Percentiles rank a stretch among this genome's conserved stretches.
These are phyloP conservation scores for Chrysaora quinquecirrha DNA, from an alignment of 30 jellyfish, hydroid and myxozoan genomes.

Conservation along the genomic window DNA sequence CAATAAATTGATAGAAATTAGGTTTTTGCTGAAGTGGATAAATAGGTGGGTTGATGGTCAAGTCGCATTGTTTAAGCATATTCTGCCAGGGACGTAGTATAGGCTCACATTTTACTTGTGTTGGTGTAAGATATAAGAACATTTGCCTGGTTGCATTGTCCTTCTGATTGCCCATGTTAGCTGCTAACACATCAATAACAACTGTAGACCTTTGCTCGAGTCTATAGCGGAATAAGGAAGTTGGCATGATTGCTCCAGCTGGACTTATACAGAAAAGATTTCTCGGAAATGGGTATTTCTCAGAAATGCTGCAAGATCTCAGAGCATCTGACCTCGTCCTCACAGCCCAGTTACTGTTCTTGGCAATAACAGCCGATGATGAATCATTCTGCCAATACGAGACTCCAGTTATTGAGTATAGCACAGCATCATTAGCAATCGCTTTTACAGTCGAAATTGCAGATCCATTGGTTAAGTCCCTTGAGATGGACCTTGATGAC, in stretches of 20 bases:
- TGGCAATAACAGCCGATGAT: not conserved
- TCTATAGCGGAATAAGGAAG: not conserved
- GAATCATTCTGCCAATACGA: slow-evolving; percentile 15
- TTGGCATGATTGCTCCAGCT: not conserved
- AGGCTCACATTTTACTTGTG: not conserved
- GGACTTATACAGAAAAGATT: slow-evolving; percentile 35
- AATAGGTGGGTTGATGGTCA: not conserved
- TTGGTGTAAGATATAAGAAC: not conserved
- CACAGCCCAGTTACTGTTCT: slow-evolving; percentile 17
- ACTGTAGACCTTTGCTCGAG: not conserved
- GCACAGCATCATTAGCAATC: slow-evolving; percentile 22
- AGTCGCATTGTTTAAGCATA: not conserved
- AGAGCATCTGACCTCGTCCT: slow-evolving; percentile 12
- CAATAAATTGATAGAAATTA: not conserved
- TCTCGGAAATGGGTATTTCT: slow-evolving; percentile 42
- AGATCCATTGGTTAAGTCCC: slow-evolving; percentile 6
- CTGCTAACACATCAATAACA: not conserved
- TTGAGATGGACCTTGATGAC: not conserved
- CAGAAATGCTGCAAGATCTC: slow-evolving; percentile 18
- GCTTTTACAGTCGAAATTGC: not conserved
- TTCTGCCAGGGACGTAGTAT: not conserved
- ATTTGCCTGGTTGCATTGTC: not conserved
- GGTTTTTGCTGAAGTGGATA: not conserved
- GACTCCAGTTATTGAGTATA: slow-evolving; percentile 36
- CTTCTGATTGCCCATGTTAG: not conserved